A percentile compares a stretch with the other conserved stretches of the same genome.
Evolutionary conservation across 2,113 vertebrate species (phyloP).

Genomic region (Solea senegalensis): DNA sequence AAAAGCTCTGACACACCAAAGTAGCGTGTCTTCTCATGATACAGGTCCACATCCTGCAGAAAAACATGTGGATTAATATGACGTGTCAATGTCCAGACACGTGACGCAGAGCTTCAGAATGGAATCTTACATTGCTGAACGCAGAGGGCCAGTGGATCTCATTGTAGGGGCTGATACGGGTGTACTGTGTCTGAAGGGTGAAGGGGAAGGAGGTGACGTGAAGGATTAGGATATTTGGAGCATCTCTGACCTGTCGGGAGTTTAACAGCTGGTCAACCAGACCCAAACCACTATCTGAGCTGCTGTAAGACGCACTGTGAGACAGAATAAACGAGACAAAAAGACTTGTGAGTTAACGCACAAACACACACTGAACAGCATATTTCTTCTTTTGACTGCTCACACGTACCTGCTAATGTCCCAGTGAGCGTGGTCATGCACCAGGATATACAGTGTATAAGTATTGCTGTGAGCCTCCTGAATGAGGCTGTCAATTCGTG

Average conservation of each 20-base stretch:
- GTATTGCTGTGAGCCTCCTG: slow-evolving; percentile 91
- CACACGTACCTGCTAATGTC: slow-evolving; percentile 88
- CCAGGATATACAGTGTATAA: slow-evolving; percentile 93
- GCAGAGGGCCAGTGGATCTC: slow-evolving; percentile 95
- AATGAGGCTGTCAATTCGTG: slow-evolving; percentile 87
- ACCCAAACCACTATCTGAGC: slow-evolving; percentile 81
- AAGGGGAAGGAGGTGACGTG: slow-evolving; percentile 98
- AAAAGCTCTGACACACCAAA: slow-evolving; percentile 94
- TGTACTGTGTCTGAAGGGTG: slow-evolving; percentile 93
- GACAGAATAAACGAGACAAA: background rate
- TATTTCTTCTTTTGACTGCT: background rate
- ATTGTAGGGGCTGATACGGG: slow-evolving; percentile 95
- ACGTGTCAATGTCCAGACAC: no score
- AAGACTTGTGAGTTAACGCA: background rate
- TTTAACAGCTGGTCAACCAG: slow-evolving; percentile 93
- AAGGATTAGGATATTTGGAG: slow-evolving; percentile 92
- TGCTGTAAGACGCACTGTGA: slow-evolving; percentile 67
- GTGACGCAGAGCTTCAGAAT: background rate
- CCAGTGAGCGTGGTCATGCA: slow-evolving; percentile 98
- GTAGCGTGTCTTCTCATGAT: slow-evolving; percentile 91
- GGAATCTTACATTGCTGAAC: slow-evolving; percentile 86
- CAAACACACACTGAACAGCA: background rate
- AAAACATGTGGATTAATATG: background rate
- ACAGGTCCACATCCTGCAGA: slow-evolving; percentile 89
- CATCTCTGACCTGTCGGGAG: slow-evolving; percentile 91